phyloP scores from a whole-genome alignment of 2,888 invertebrate species.

The Drosophila planitibia region DNA sequence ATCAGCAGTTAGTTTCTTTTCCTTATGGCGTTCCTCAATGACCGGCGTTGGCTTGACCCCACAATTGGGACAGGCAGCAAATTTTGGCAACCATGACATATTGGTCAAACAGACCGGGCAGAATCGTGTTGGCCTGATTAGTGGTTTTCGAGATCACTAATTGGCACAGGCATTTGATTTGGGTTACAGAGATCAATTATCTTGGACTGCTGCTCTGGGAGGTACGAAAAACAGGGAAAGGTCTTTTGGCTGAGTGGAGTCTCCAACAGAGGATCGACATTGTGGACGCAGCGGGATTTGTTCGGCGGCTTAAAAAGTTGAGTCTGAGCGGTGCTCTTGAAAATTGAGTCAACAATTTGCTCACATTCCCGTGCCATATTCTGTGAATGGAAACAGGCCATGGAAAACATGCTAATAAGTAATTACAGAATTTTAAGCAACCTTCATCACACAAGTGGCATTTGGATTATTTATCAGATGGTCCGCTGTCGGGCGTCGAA shows the following conservation, averaged over 20 bases:
- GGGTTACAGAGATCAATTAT: constrained; percentile 5
- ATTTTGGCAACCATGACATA: constrained; percentile 84
- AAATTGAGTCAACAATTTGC: constrained; percentile 51
- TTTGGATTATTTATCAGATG: constrained; percentile 29
- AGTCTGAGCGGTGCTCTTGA: constrained; percentile 1
- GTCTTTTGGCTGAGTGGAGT: not conserved
- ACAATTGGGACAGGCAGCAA: constrained; percentile 84
- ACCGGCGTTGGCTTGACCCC: constrained; percentile 79
- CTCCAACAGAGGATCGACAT: not conserved
- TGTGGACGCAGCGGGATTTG: not conserved
- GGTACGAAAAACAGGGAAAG: constrained; percentile 20
- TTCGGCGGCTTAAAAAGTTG: not conserved
- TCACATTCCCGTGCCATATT: constrained; percentile 54
- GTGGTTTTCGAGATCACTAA: constrained; percentile 16
- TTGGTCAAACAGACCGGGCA: constrained; percentile 83
- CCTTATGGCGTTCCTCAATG: constrained; percentile 65
- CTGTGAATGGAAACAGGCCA: constrained; percentile 16
- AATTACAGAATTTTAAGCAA: not conserved
- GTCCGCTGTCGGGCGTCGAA: constrained; percentile 48
- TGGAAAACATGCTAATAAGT: not conserved
- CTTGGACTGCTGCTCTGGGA: not conserved
- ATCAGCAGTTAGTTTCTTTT: constrained; percentile 78
- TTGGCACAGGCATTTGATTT: constrained; percentile 22
- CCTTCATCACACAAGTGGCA: constrained; percentile 61
- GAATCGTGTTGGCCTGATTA: constrained; percentile 54